A percentile compares a stretch with the other conserved stretches of the same genome.
Conservation (phyloP, 2,888 invertebrate genomes). For the Gerris lacustris region DNA sequence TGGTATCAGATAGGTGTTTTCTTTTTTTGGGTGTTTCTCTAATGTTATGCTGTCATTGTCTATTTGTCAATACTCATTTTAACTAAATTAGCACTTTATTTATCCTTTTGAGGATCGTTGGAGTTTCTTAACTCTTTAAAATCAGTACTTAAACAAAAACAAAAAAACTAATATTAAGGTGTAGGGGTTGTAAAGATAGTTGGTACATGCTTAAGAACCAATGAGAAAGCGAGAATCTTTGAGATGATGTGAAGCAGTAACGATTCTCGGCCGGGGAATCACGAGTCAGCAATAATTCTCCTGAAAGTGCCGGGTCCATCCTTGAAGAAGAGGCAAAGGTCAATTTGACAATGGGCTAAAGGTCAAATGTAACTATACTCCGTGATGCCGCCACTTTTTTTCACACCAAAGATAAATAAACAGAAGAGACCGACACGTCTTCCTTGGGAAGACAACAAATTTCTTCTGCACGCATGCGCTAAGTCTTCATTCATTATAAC, state of each 20-base stretch:
- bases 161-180: too few relatives aligned
- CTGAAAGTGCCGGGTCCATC: background rate
- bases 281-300: slow-evolving; percentile 5
- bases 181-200: too few relatives aligned
- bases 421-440: background rate
- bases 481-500: background rate
- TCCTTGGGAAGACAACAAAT: background rate
- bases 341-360: slow-evolving; percentile 3
- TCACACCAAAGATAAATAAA: background rate
- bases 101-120: too few relatives aligned
- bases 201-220: too few relatives aligned
- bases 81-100: too few relatives aligned
- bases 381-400: background rate
- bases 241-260: slow-evolving; percentile 1
- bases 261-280: background rate
- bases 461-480: background rate
- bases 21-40: too few relatives aligned
- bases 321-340: background rate
- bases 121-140: too few relatives aligned
- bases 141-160: too few relatives aligned
- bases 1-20: too few relatives aligned
- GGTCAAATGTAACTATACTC: background rate
- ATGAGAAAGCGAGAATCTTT: background rate
- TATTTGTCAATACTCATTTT: too few relatives aligned
- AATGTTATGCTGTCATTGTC: too few relatives aligned